These are phyloP conservation scores for Papilio protenor DNA, from an alignment of 2,888 invertebrate species.

Conservation along the genomic window DNA sequence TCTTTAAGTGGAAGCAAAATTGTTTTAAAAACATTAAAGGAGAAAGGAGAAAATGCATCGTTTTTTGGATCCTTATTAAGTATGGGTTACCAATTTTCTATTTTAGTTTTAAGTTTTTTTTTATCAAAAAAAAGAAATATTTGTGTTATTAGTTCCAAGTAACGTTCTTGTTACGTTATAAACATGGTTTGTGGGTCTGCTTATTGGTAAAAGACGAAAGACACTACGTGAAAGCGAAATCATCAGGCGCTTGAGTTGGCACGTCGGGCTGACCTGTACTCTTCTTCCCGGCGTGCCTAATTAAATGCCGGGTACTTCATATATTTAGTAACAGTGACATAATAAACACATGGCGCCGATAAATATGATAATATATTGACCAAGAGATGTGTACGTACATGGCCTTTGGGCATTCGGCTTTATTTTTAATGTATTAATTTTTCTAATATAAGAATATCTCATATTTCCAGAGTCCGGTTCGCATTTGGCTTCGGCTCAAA, in stretches of 20 bases:
- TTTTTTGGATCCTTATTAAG: slow-evolving; percentile 85
- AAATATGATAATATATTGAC: neutral
- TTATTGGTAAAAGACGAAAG: neutral
- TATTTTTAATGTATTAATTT: neutral
- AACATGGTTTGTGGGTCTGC: neutral
- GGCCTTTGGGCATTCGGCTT: neutral
- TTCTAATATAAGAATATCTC: slow-evolving; percentile 28
- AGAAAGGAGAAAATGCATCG: slow-evolving; percentile 84
- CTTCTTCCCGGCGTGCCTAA: neutral
- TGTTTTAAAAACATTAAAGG: slow-evolving; percentile 80
- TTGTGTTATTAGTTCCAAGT: neutral
- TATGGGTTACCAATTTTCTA: slow-evolving; percentile 53
- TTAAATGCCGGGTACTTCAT: neutral
- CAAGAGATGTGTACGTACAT: neutral
- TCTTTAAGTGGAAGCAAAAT: slow-evolving; percentile 84
- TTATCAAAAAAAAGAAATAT: neutral
- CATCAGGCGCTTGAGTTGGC: neutral
- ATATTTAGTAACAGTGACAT: neutral
- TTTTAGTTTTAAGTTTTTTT: neutral
- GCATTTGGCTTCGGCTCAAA: slow-evolving; percentile 85
- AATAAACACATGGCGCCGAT: neutral
- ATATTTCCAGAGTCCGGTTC: slow-evolving; percentile 80
- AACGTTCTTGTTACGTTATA: neutral
- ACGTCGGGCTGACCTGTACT: neutral
- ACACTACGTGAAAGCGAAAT: neutral